A percentile compares a stretch with the other conserved stretches of the same genome.
phyloP scores from a whole-genome alignment of 35 echinoderm and acorn worm genomes.

The Chiridota heheva region DNA sequence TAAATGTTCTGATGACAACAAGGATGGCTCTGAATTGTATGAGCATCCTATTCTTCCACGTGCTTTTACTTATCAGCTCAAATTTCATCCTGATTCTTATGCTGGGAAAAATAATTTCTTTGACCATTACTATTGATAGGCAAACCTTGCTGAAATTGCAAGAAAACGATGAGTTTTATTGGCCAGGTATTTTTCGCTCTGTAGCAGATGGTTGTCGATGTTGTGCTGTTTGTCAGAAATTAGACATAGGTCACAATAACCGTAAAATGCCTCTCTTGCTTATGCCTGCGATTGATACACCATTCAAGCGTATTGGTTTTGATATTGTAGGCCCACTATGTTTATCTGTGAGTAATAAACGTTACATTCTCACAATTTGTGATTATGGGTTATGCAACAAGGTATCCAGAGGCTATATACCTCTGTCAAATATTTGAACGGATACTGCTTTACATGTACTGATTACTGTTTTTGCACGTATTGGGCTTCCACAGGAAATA shows the following conservation, averaged over 20 bases:
- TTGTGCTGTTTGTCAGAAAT: slow-evolving; percentile 19
- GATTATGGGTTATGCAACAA: slow-evolving; percentile 54
- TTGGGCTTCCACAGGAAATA: slow-evolving; percentile 34
- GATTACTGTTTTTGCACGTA: slow-evolving; percentile 21
- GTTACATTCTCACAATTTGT: slow-evolving; percentile 7
- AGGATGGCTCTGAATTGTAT: neutral
- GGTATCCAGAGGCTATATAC: slow-evolving; percentile 43
- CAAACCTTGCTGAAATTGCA: slow-evolving; percentile 38
- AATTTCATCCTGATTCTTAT: too few relatives aligned
- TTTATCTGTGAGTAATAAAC: slow-evolving; percentile 2
- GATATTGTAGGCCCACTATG: slow-evolving; percentile 42
- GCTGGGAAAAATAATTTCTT: slow-evolving; percentile 25
- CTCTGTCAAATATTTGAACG: slow-evolving; percentile 19
- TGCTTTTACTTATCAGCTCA: too few relatives aligned
- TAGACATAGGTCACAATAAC: neutral
- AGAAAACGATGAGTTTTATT: slow-evolving; percentile 38
- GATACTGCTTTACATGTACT: slow-evolving; percentile 23
- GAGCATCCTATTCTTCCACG: too few relatives aligned
- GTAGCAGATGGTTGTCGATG: slow-evolving; percentile 3
- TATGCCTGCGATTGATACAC: slow-evolving; percentile 19
- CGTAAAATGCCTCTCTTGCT: slow-evolving; percentile 4
- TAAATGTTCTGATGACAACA: neutral
- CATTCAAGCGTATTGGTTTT: slow-evolving; percentile 35
- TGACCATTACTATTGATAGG: neutral
- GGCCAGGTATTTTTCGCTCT: slow-evolving; percentile 43